Conservation (phyloP, 92 coral and sea anemone species). For the Actinostola sp. region DNA sequence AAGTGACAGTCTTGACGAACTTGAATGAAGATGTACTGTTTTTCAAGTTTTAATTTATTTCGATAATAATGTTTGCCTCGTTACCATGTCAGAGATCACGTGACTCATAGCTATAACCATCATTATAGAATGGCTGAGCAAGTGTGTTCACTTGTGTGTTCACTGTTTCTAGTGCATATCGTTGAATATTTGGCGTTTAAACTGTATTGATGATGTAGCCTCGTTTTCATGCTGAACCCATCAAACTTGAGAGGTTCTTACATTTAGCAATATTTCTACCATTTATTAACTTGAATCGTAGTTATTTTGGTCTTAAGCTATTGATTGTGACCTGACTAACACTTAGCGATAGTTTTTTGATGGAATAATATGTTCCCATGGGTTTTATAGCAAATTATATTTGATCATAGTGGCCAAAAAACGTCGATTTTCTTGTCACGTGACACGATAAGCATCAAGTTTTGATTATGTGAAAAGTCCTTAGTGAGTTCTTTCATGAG, state of each 20-base stretch:
- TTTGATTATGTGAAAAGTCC: neutral
- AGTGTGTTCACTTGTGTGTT: neutral
- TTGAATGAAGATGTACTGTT: neutral
- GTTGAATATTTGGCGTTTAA: neutral
- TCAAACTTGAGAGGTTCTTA: neutral
- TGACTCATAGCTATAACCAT: constrained; percentile 3
- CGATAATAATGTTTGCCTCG: neutral
- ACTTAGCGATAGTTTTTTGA: constrained; percentile 1
- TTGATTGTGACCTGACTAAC: constrained; percentile 7
- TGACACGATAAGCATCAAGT: constrained; percentile 4
- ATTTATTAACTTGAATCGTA: constrained; percentile 6
- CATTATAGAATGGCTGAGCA: neutral
- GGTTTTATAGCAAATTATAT: constrained; percentile 11
- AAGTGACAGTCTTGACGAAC: constrained; percentile 17
- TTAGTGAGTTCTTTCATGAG: constrained; percentile 4
- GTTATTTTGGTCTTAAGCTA: neutral
- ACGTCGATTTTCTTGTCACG: constrained; percentile 9
- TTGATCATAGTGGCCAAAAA: constrained; percentile 2
- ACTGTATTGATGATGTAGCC: neutral
- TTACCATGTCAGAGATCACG: constrained; percentile 16
- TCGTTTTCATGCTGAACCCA: constrained; percentile 8
- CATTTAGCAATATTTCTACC: constrained; percentile 2
- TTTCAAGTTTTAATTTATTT: neutral
- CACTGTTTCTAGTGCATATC: neutral
- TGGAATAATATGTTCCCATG: constrained; percentile 3